Percentiles rank a stretch among this genome's conserved stretches.
Conservation (phyloP, 37 sponge, comb jelly and placozoan species). For the Diacarnus erythraeanus region DNA sequence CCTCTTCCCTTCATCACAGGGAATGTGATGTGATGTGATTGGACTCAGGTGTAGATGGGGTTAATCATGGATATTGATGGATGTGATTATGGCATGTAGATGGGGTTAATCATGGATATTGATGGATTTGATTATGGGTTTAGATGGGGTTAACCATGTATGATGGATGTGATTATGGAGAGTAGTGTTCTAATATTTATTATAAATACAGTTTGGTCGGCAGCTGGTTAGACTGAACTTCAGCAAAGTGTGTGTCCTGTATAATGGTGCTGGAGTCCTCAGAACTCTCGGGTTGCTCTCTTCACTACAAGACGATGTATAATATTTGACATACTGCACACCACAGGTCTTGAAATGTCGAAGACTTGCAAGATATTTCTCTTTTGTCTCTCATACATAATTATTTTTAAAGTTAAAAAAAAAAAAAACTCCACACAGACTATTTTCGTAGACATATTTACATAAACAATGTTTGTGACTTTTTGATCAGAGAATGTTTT, state of each 20-base stretch:
- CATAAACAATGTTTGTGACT: neutral
- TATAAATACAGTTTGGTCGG: slow-evolving; percentile 76
- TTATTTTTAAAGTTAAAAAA: no score
- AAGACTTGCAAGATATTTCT: no score
- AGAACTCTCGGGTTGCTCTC: slow-evolving; percentile 65
- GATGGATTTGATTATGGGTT: no score
- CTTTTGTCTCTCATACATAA: no score
- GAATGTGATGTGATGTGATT: no score
- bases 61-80: no score
- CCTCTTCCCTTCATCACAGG: no score
- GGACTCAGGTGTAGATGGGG: no score
- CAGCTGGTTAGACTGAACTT: slow-evolving; percentile 69
- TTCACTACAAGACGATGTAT: slow-evolving; percentile 50
- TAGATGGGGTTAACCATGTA: no score
- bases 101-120: no score
- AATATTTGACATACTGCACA: neutral
- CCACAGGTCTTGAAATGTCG: neutral
- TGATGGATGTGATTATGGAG: no score
- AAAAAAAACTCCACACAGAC: neutral
- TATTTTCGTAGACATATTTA: neutral
- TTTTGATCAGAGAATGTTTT: neutral
- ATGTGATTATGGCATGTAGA: no score
- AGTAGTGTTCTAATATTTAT: neutral
- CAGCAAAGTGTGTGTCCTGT: slow-evolving; percentile 77
- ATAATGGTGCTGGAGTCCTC: slow-evolving; percentile 65